These are phyloP conservation scores for Nothobranchius furzeri DNA, from an alignment of 2,113 vertebrate genomes.

Conservation along the genomic window DNA sequence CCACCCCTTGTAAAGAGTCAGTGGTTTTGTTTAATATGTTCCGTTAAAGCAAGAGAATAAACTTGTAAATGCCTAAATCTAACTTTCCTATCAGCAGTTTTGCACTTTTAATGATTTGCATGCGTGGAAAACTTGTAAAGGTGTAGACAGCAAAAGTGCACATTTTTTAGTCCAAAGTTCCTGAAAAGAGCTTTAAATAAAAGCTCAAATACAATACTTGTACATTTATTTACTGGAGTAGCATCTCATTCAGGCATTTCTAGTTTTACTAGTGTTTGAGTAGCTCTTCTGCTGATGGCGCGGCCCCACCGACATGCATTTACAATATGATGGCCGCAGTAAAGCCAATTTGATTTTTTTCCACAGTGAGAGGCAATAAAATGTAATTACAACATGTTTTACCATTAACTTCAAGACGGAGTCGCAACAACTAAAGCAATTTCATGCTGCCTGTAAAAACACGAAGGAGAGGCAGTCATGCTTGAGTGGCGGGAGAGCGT, in stretches of 20 bases:
- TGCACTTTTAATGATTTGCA: no score
- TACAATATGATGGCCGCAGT: conserved; percentile 59
- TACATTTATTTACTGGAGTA: conserved; percentile 1
- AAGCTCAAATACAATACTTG: background rate
- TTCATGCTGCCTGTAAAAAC: conserved; percentile 71
- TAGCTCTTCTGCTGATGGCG: conserved; percentile 23
- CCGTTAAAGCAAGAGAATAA: no score
- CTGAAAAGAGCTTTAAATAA: conserved; percentile 3
- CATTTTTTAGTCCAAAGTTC: background rate
- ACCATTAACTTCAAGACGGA: conserved; percentile 71
- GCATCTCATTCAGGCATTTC: conserved; percentile 9
- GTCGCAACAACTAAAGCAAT: conserved; percentile 71
- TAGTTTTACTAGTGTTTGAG: conserved; percentile 21
- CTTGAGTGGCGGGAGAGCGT: conserved; percentile 80
- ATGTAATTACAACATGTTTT: conserved; percentile 79
- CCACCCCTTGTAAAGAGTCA: no score
- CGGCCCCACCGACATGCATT: conserved; percentile 51
- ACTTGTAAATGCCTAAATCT: no score
- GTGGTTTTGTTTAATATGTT: no score
- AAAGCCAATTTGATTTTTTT: conserved; percentile 67
- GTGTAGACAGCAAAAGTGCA: no score
- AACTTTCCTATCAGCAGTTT: no score
- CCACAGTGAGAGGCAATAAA: conserved; percentile 66
- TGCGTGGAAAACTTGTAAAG: no score
- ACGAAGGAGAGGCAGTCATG: conserved; percentile 80